These are phyloP conservation scores for Chrysodeixis includens DNA, from an alignment of 2,888 invertebrate species.

Conservation along the genomic window DNA sequence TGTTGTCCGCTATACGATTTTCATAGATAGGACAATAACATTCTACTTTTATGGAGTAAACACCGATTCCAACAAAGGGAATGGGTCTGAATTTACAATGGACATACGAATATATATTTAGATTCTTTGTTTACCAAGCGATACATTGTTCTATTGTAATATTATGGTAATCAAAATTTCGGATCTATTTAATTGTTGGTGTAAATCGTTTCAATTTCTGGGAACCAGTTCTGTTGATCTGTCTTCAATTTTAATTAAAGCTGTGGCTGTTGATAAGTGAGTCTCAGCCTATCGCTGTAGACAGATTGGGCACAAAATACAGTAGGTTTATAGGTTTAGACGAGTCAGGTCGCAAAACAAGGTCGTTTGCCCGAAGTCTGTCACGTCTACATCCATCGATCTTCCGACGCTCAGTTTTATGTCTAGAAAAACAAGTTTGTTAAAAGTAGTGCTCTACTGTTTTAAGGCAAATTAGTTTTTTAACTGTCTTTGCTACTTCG, in stretches of 20 bases:
- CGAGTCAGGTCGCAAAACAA: constrained; percentile 1
- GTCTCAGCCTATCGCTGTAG: background rate
- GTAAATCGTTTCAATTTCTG: background rate
- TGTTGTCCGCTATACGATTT: constrained; percentile 44
- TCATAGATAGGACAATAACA: constrained; percentile 50
- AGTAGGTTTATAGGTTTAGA: constrained; percentile 1
- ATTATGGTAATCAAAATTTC: background rate
- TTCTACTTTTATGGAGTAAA: constrained; percentile 49
- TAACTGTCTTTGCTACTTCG: background rate
- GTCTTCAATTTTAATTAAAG: background rate
- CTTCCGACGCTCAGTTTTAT: constrained; percentile 1
- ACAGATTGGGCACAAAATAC: background rate
- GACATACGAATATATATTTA: background rate
- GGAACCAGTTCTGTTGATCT: background rate
- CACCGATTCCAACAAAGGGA: constrained; percentile 39
- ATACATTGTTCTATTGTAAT: background rate
- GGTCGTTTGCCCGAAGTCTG: background rate
- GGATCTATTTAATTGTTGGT: background rate
- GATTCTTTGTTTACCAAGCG: constrained; percentile 1
- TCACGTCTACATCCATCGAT: background rate
- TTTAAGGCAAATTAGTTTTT: background rate
- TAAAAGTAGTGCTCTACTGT: background rate
- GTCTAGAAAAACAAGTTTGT: background rate
- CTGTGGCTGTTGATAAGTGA: background rate
- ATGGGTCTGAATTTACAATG: constrained; percentile 32